Evolutionary conservation across 2,888 invertebrate genomes (phyloP).

Genomic region (Leptopterna dolabrata): DNA sequence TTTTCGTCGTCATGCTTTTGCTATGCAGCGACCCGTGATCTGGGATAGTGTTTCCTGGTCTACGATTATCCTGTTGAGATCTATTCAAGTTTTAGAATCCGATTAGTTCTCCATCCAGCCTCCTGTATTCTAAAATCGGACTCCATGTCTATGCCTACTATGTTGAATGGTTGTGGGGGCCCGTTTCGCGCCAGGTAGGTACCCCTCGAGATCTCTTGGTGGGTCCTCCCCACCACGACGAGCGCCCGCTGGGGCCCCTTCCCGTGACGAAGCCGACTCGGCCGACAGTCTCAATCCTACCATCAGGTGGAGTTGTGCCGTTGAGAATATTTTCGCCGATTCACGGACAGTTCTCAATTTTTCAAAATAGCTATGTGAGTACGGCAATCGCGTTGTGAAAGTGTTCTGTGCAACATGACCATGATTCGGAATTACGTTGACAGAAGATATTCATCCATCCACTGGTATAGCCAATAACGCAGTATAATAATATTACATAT

Average conservation of each 20-base stretch:
- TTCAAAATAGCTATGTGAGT: not conserved
- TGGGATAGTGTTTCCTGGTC: too few species aligned
- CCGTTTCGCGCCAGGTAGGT: not conserved
- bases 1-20: too few species aligned
- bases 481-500: not conserved
- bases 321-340: not conserved
- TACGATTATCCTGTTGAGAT: too few species aligned
- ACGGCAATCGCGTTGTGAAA: conserved; percentile 38
- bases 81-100: too few species aligned
- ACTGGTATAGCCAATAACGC: conserved; percentile 27
- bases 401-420: conserved; percentile 48
- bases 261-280: not conserved
- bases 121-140: too few species aligned
- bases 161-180: not conserved
- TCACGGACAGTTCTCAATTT: not conserved
- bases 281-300: conserved; percentile 31
- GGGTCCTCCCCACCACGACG: not conserved
- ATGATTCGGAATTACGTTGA: conserved; percentile 52
- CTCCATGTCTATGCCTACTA: too few species aligned
- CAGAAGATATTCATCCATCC: conserved; percentile 51
- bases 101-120: too few species aligned
- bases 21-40: too few species aligned
- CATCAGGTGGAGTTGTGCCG: conserved; percentile 1
- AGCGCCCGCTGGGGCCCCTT: not conserved
- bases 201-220: not conserved